A percentile compares a stretch with the other conserved stretches of the same genome.
phyloP scores from a whole-genome alignment of 1,140 invertebrate species.

The Hyles euphorbiae region DNA sequence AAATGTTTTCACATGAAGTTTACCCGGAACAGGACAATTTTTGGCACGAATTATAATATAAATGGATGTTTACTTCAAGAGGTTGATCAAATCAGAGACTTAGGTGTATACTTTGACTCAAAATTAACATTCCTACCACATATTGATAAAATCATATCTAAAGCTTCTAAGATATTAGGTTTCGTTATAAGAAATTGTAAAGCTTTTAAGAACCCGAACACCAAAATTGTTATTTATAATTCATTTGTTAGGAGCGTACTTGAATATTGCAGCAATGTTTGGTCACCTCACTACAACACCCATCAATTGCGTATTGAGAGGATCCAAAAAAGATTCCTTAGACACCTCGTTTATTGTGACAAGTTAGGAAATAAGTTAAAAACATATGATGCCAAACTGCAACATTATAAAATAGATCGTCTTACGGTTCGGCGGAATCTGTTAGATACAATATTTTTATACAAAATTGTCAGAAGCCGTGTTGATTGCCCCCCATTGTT shows the following conservation, averaged over 20 bases:
- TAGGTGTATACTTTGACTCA: conserved; percentile 16
- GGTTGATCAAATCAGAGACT: too few species aligned
- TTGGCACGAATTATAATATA: background rate
- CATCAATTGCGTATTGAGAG: conserved; percentile 20
- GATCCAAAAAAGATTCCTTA: conserved; percentile 18
- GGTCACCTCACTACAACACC: conserved; percentile 20
- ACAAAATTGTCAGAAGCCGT: too few species aligned
- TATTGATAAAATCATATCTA: conserved; percentile 12
- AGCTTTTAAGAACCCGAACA: conserved; percentile 13
- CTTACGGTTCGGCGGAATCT: too few species aligned
- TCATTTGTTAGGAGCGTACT: conserved; percentile 19
- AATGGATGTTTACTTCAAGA: too few species aligned
- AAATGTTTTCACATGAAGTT: conserved; percentile 18
- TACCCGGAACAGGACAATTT: conserved; percentile 10
- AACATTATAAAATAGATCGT: too few species aligned
- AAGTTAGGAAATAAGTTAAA: too few species aligned
- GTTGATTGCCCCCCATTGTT: too few species aligned
- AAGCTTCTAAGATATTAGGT: conserved; percentile 19
- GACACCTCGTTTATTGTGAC: conserved; percentile 6
- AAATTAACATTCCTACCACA: conserved; percentile 20
- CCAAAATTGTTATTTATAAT: conserved; percentile 20
- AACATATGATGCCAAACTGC: too few species aligned
- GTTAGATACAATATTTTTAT: too few species aligned
- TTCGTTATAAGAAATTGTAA: conserved; percentile 24
- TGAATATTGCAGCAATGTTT: conserved; percentile 23